A percentile compares a stretch with the other conserved stretches of the same genome.
Evolutionary conservation across 2,888 invertebrate genomes (phyloP).

Genomic region (Hipparchia semele): DNA sequence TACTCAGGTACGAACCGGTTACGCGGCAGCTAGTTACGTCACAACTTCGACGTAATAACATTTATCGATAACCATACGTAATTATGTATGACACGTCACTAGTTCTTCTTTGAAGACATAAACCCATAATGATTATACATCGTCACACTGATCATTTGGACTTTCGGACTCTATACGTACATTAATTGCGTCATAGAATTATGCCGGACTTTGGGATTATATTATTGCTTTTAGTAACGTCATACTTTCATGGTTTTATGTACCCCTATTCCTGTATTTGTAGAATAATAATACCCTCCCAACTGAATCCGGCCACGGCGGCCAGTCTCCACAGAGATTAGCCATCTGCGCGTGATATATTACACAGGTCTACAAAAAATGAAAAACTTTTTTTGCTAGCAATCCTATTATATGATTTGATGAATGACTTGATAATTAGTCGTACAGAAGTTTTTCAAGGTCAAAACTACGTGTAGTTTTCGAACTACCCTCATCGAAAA

Average conservation of each 20-base stretch:
- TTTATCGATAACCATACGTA: constrained; percentile 9
- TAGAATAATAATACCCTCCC: too few relatives aligned
- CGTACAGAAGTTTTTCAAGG: too few relatives aligned
- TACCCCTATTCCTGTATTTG: too few relatives aligned
- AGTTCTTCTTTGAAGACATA: constrained; percentile 4
- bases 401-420: too few relatives aligned
- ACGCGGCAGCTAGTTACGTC: not conserved
- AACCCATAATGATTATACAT: constrained; percentile 12
- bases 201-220: not conserved
- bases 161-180: not conserved
- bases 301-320: too few relatives aligned
- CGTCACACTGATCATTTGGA: constrained; percentile 6
- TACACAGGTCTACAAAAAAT: too few relatives aligned
- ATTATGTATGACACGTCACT: not conserved
- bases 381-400: too few relatives aligned
- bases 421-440: too few relatives aligned
- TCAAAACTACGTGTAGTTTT: too few relatives aligned
- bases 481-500: too few relatives aligned
- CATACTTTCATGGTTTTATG: not conserved
- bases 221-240: not conserved
- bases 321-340: too few relatives aligned
- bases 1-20: not conserved
- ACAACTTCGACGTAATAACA: not conserved
- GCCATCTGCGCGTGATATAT: too few relatives aligned
- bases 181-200: not conserved